phyloP scores from a whole-genome alignment of 2,888 invertebrate species.

The Drosophila nr. perissopoda region DNA sequence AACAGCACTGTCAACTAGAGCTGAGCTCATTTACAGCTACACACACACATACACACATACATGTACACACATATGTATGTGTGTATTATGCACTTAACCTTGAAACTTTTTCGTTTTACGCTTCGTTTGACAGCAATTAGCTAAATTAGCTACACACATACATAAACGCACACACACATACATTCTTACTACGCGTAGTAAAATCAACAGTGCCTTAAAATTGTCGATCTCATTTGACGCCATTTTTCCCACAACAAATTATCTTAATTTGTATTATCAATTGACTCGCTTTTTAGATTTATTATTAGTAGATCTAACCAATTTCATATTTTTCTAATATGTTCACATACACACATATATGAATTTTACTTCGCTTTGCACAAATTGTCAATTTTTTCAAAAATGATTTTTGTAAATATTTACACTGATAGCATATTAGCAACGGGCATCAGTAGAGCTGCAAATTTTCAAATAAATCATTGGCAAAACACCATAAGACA shows the following conservation, averaged over 20 bases:
- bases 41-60: neutral
- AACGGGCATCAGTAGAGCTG: slow-evolving; percentile 15
- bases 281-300: slow-evolving; percentile 27
- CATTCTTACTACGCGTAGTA: neutral
- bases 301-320: slow-evolving; percentile 24
- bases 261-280: slow-evolving; percentile 14
- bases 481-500: slow-evolving; percentile 21
- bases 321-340: slow-evolving; percentile 68
- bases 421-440: slow-evolving; percentile 61
- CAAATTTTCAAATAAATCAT: slow-evolving; percentile 49
- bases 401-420: slow-evolving; percentile 76
- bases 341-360: slow-evolving; percentile 33
- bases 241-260: slow-evolving; percentile 7
- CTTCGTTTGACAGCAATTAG: slow-evolving; percentile 66
- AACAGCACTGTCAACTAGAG: slow-evolving; percentile 20
- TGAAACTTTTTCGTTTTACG: slow-evolving; percentile 44
- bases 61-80: neutral
- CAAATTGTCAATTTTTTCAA: slow-evolving; percentile 57
- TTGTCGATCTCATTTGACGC: slow-evolving; percentile 32
- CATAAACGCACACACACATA: neutral
- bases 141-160: slow-evolving; percentile 34
- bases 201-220: slow-evolving; percentile 1
- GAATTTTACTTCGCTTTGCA: slow-evolving; percentile 13
- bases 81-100: slow-evolving; percentile 35
- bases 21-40: slow-evolving; percentile 1